phyloP scores from a whole-genome alignment of 2,113 vertebrate genomes.

The Cyanoramphus novaezelandiae region DNA sequence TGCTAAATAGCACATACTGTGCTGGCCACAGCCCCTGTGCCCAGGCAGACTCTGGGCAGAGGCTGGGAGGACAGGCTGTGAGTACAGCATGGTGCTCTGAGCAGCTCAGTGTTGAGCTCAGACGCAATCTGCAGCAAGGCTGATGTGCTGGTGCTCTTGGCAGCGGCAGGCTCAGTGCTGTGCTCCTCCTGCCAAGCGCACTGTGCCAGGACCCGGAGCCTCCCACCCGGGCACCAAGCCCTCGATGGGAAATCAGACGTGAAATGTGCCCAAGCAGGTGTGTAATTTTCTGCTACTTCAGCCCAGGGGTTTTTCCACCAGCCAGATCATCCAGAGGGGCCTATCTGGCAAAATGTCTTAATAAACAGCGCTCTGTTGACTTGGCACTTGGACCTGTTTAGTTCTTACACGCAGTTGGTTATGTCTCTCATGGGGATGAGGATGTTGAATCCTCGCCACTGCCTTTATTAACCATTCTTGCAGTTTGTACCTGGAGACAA shows the following conservation, averaged over 20 bases:
- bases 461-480: not conserved
- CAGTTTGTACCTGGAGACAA: not conserved
- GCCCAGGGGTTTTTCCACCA: not conserved
- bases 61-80: not conserved
- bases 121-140: rapidly evolving
- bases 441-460: not conserved
- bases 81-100: not conserved
- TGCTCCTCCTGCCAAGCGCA: rapidly evolving
- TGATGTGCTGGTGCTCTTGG: rapidly evolving
- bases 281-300: not conserved
- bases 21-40: not conserved
- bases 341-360: not conserved
- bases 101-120: not conserved
- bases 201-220: not conserved
- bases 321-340: not conserved
- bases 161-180: rapidly evolving
- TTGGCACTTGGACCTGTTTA: not conserved
- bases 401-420: rapidly evolving
- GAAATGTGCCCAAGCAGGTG: conserved; percentile 25
- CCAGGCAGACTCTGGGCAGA: not conserved
- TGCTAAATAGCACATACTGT: not conserved
- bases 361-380: not conserved
- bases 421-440: rapidly evolving
- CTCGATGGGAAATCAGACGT: not conserved
- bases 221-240: not conserved